Percentiles rank a stretch among this genome's conserved stretches.
These are phyloP conservation scores for Halyomorpha halys DNA, from an alignment of 1,140 invertebrate species.

Conservation along the genomic window DNA sequence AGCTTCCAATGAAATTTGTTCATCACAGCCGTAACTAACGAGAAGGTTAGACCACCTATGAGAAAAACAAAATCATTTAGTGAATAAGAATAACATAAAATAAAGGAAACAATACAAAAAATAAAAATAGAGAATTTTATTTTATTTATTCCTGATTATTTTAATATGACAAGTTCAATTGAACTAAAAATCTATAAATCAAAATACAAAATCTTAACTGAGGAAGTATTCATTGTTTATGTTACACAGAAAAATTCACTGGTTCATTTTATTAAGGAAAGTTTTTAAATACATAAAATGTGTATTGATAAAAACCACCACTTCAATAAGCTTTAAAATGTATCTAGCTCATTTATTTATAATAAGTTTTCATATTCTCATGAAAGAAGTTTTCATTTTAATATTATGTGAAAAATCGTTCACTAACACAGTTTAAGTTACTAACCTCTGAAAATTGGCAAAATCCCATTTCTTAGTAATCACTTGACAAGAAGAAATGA, in stretches of 20 bases:
- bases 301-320: too few species aligned
- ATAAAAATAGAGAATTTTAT: not conserved
- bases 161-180: not conserved
- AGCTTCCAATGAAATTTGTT: constrained; percentile 60
- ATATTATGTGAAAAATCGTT: not conserved
- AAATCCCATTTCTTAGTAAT: constrained; percentile 33
- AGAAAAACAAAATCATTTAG: too few species aligned
- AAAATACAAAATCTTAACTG: too few species aligned
- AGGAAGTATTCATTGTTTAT: too few species aligned
- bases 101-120: not conserved
- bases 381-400: not conserved
- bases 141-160: not conserved
- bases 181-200: too few species aligned
- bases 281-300: too few species aligned
- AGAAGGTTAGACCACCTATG: constrained; percentile 61
- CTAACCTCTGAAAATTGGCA: constrained; percentile 32
- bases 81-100: not conserved
- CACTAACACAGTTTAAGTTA: not conserved
- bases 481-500: constrained; percentile 39
- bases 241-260: too few species aligned
- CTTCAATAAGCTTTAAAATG: too few species aligned
- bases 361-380: not conserved
- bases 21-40: constrained; percentile 51
- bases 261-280: too few species aligned
- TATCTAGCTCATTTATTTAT: too few species aligned